These are phyloP conservation scores for Limulus polyphemus DNA, from an alignment of 2,888 invertebrate genomes.

Conservation along the genomic window DNA sequence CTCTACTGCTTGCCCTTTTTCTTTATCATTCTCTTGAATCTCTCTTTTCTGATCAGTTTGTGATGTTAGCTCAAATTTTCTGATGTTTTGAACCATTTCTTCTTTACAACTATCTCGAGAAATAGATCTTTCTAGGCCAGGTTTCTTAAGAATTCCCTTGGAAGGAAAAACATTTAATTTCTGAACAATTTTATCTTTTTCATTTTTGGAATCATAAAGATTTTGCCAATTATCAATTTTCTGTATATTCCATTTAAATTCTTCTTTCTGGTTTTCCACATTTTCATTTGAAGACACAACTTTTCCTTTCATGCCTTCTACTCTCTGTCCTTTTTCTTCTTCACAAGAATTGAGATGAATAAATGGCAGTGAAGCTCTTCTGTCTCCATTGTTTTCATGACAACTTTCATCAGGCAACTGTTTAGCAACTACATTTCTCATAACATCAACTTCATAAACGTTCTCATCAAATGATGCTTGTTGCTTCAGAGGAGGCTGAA, in stretches of 20 bases:
- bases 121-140: constrained; percentile 5
- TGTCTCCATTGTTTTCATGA: background rate
- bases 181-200: too few relatives aligned
- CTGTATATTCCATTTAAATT: constrained; percentile 14
- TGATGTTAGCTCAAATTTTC: background rate
- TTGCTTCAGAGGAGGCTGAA: constrained; percentile 67
- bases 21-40: background rate
- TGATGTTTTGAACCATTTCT: background rate
- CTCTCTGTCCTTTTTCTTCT: constrained; percentile 7
- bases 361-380: constrained; percentile 18
- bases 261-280: constrained; percentile 8
- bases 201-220: too few relatives aligned
- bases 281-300: background rate
- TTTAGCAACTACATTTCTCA: constrained; percentile 54
- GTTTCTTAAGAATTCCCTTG: constrained; percentile 18
- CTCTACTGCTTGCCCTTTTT: constrained; percentile 13
- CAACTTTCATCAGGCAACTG: constrained; percentile 9
- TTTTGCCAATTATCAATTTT: constrained; percentile 5
- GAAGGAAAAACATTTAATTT: background rate
- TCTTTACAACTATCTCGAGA: too few relatives aligned
- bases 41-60: background rate
- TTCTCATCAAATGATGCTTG: constrained; percentile 75
- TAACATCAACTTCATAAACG: constrained; percentile 66
- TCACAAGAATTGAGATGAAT: background rate
- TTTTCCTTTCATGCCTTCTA: background rate